phyloP scores from a whole-genome alignment of 2,113 vertebrate species.

The Xenus cinereus region DNA sequence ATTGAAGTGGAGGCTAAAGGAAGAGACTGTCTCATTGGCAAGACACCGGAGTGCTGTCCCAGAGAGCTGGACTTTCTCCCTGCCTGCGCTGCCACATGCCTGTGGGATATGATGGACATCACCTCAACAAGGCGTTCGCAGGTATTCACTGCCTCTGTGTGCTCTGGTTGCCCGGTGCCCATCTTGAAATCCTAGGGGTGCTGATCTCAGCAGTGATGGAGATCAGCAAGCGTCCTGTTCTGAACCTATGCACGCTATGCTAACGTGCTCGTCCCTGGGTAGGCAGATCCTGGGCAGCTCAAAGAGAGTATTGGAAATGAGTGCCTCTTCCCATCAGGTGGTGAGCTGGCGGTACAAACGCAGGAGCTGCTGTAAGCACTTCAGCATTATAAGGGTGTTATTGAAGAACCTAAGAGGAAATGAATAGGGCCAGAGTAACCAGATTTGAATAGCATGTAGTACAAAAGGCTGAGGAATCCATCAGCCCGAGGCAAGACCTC shows the following conservation, averaged over 20 bases:
- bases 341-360: not conserved
- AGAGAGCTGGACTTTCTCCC: not conserved
- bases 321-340: not conserved
- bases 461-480: conserved; percentile 20
- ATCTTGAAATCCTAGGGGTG: not conserved
- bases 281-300: not conserved
- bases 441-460: not conserved
- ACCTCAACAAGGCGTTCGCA: accelerated
- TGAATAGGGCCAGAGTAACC: not conserved
- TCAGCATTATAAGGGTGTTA: not conserved
- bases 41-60: not conserved
- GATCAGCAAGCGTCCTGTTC: not conserved
- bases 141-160: not conserved
- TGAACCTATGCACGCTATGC: not conserved
- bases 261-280: not conserved
- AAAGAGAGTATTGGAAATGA: not conserved
- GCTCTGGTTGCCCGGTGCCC: not conserved
- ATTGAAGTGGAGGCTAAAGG: not conserved
- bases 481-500: conserved; percentile 22
- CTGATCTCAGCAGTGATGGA: not conserved
- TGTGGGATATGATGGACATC: not conserved
- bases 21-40: not conserved
- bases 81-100: accelerated
- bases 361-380: not conserved
- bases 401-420: not conserved